These are phyloP conservation scores for Syritta pipiens DNA, from an alignment of 2,888 invertebrate species.

Conservation along the genomic window DNA sequence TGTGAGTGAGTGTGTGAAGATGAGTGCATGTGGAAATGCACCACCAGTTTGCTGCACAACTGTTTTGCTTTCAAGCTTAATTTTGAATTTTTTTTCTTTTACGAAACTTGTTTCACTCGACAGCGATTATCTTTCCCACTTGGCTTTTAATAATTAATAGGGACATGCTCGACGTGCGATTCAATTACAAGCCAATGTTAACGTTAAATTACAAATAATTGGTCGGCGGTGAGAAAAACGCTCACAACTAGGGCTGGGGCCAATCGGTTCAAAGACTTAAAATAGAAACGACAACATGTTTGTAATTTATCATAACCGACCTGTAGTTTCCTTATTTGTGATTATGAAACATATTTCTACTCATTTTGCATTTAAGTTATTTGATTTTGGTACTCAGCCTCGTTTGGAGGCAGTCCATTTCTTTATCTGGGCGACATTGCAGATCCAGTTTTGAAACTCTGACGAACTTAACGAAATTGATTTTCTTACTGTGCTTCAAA, in stretches of 20 bases:
- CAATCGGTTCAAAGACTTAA: background rate
- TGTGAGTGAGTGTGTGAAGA: too few species aligned
- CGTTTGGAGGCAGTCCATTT: too few species aligned
- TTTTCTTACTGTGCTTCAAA: too few species aligned
- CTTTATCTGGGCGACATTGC: too few species aligned
- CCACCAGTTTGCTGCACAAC: slow-evolving; percentile 27
- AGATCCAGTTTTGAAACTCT: too few species aligned
- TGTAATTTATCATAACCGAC: slow-evolving; percentile 9
- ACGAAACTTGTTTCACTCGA: slow-evolving; percentile 3
- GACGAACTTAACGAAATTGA: too few species aligned
- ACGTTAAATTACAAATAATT: slow-evolving; percentile 8
- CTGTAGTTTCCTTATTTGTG: background rate
- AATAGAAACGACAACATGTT: too few species aligned
- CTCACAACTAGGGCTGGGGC: background rate
- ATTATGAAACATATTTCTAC: too few species aligned
- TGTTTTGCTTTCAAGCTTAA: slow-evolving; percentile 31
- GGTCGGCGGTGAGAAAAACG: background rate
- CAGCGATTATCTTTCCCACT: background rate
- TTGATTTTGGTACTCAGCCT: too few species aligned
- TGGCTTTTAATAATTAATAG: background rate
- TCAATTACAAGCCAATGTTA: slow-evolving; percentile 2
- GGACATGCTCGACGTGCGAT: background rate
- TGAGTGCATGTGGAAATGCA: slow-evolving; percentile 15
- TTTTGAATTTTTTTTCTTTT: background rate
- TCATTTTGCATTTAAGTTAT: too few species aligned